Evolutionary conservation across 2,797 vertebrate species (phyloP).

Genomic region (Cuculus canorus): DNA sequence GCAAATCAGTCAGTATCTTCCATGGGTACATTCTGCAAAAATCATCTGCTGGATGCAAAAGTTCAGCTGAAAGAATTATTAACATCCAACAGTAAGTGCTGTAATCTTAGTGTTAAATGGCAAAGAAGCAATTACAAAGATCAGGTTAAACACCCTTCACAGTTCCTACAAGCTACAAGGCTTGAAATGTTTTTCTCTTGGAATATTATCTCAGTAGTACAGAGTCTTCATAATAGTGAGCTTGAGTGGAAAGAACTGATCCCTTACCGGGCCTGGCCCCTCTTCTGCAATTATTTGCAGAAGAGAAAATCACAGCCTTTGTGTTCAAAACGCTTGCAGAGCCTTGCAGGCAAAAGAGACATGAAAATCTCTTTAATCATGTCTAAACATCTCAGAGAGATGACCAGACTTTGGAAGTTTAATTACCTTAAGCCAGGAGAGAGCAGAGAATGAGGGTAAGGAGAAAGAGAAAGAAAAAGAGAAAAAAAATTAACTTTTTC

Average conservation of each 20-base stretch:
- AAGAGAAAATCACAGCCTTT: not conserved
- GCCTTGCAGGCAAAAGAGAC: not conserved
- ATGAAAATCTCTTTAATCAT: not conserved
- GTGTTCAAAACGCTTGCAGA: not conserved
- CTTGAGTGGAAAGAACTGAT: not conserved
- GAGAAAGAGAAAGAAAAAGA: not conserved
- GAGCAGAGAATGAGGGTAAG: not conserved
- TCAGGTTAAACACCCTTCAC: not conserved
- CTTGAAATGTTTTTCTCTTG: not conserved
- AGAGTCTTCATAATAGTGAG: not conserved
- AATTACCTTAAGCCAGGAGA: slow-evolving; percentile 42
- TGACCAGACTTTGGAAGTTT: slow-evolving; percentile 4
- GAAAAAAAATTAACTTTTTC: slow-evolving; percentile 18
- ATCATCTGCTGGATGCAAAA: not conserved
- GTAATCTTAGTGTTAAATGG: not conserved
- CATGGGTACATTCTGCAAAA: not conserved
- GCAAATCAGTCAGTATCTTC: not conserved
- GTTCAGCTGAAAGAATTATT: not conserved
- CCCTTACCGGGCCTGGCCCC: not conserved
- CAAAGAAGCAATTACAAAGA: not conserved
- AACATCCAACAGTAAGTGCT: not conserved
- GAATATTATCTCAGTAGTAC: rapidly evolving
- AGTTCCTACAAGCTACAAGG: not conserved
- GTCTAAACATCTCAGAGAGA: slow-evolving; percentile 50
- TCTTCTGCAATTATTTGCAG: not conserved